These are phyloP conservation scores for Danionella dracula DNA, from an alignment of 2,797 vertebrate genomes.

Conservation along the genomic window DNA sequence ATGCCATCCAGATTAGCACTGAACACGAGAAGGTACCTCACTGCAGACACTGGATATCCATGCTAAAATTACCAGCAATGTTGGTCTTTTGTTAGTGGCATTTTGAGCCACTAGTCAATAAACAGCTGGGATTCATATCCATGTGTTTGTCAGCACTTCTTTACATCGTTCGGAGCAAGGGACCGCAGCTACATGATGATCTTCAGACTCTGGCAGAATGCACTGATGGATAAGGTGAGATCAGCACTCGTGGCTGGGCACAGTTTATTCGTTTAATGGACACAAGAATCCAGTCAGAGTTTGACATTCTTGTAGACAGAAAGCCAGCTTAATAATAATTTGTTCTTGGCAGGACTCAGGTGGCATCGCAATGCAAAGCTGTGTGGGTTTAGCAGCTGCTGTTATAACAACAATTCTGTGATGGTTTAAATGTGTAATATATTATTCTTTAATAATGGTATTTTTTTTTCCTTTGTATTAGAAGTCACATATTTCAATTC, in stretches of 20 bases:
- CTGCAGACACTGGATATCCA: neutral
- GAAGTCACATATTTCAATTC: no score
- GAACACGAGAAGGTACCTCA: conserved; percentile 78
- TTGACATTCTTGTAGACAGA: neutral
- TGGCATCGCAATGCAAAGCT: neutral
- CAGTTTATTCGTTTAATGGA: neutral
- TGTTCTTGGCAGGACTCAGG: neutral
- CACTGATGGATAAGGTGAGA: conserved; percentile 83
- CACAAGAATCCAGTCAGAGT: neutral
- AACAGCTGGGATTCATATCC: neutral
- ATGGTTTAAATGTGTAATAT: no score
- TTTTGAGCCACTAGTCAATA: conserved; percentile 3
- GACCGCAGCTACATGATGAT: conserved; percentile 90
- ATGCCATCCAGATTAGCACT: conserved; percentile 87
- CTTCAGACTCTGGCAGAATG: conserved; percentile 89
- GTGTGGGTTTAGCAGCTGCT: neutral
- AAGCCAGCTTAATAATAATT: neutral
- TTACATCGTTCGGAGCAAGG: conserved; percentile 89
- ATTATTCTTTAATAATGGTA: no score
- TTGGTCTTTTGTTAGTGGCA: neutral
- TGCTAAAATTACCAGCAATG: neutral
- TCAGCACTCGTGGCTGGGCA: neutral
- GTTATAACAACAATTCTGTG: no score
- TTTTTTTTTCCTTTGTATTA: no score
- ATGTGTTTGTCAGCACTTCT: conserved; percentile 76